Evolutionary conservation across 2,888 invertebrate species (phyloP), one percentile per base, ranked within the genome.

Genomic region (Netelia virgata): DNA sequence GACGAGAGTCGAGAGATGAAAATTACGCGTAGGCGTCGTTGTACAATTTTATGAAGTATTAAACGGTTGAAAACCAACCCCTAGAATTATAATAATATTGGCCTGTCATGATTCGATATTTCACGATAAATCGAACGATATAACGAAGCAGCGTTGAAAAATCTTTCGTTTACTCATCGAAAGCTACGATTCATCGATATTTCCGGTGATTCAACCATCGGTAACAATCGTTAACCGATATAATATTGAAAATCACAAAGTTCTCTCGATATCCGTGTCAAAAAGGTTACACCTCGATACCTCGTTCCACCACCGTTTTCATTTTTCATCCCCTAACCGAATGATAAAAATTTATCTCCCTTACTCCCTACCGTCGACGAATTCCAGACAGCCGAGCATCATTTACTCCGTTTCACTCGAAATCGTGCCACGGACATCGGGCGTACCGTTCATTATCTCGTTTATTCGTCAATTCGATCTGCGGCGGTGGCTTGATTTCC

Each of bases 401-500:
- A 47, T 47, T 14, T 47, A 14, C 10, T 47, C 14, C 10, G 11
- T 47, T 20, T 36, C 50, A 53, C 10, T 63, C 16, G 1, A 3
- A 63, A 50, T 16, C 11, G 28, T 11, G 47, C 61, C 18, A 20
- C 50, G 28, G 28, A 3, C 47, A 43, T 47, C 43, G 6, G 41
- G 11, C n/a, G 18, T 66, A 18, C 16, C 59, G 23, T 73, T 61
- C n/a, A 47, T 57, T 59, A 73, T 23, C 18, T 70, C 59, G 36
- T 63, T 64, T 16, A 28, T 63, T 74, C 61, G 28, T 16, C 28
- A 63, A 23, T 47, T 43, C 9, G 10, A 50, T 28, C 63, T 66
- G 11, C 66, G 53, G 18, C 14, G 53, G 23, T 14, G 36, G 6
- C 36, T 50, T 74, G 63, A 74, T 74, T 74, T 74, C 74, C 74